These are phyloP conservation scores for Cyphomyrus plagiostoma DNA, from an alignment of 2,113 vertebrate species.

Conservation along the genomic window DNA sequence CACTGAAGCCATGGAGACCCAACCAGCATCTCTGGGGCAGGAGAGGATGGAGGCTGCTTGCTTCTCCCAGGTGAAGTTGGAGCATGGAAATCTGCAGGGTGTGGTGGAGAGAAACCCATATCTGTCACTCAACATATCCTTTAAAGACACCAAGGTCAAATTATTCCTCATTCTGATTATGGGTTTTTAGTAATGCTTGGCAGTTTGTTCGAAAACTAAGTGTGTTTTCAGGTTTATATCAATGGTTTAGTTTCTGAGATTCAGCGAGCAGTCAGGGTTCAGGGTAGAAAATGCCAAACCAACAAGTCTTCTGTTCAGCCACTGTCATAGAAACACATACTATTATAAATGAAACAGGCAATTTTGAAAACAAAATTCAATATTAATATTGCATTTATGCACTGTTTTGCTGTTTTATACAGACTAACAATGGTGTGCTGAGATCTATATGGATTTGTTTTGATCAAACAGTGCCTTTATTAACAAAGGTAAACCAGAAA, in stretches of 20 bases:
- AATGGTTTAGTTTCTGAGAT: neutral
- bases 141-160: conserved; percentile 41
- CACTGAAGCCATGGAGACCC: conserved; percentile 33
- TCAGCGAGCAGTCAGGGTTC: neutral
- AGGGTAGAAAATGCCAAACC: neutral
- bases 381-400: neutral
- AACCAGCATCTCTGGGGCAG: conserved; percentile 36
- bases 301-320: neutral
- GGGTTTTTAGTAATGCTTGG: neutral
- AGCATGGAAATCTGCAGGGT: conserved; percentile 57
- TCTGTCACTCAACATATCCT: conserved; percentile 82
- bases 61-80: conserved; percentile 65
- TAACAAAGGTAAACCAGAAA: conserved; percentile 26
- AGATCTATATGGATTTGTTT: neutral
- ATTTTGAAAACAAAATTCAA: neutral
- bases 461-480: conserved; percentile 8
- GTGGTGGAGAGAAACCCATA: conserved; percentile 54
- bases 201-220: neutral
- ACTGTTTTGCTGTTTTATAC: neutral
- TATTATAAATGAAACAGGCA: neutral
- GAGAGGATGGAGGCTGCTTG: conserved; percentile 53
- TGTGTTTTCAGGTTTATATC: neutral
- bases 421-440: neutral
- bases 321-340: neutral
- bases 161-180: neutral